Evolutionary conservation across 2,113 vertebrate species (phyloP), one percentile per base, ranked within the genome.

Genomic region (Aepyceros melampus): DNA sequence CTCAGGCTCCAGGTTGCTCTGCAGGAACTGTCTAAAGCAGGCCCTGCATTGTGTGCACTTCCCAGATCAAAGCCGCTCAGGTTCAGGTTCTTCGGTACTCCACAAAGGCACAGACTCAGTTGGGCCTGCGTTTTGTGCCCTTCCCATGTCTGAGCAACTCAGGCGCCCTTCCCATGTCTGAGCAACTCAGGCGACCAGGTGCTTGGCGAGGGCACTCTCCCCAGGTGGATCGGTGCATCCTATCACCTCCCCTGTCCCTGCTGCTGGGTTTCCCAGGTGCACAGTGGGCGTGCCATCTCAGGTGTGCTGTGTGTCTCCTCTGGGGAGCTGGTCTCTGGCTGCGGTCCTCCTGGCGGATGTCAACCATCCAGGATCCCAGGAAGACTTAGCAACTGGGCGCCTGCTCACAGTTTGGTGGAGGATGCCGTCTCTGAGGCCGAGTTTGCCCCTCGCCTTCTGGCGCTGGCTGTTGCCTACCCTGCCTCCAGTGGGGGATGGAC

Each of bases 281-380:
- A 2, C 64, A 36, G 33, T 11, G 17, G 17, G 17, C 4, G 2
- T 10, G 17, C 8, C 0, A 0, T 36, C 64, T 67, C 33, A n/a
- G 33, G 33, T 36, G 16, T 36, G 64, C n/a, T 1, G 0, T n/a
- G 16, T 5, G n/a, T 36, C 64, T 36, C 33, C 33, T 36, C 17
- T 21, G 33, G 64, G 64, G 64, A 36, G 64, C 17, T 67, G 33
- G 36, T 67, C 33, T 67, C 33, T 21, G 33, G 64, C 33, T 67
- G 64, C 0, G 8, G 5, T 11, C 33, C 17, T 21, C 33, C 64
- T 67, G 64, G 64, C 0, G 8, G 64, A 19, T 19, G 64, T 67
- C 64, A 19, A 17, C 64, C 16, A 10, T 67, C 64, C 64, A 67
- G 64, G 64, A 67, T 36, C 64, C 33, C 33, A 67, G 33, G 33